Percentiles rank a stretch among this genome's conserved stretches.
Evolutionary conservation across 2,113 vertebrate species (phyloP).

Genomic region (Heptranchias perlo): DNA sequence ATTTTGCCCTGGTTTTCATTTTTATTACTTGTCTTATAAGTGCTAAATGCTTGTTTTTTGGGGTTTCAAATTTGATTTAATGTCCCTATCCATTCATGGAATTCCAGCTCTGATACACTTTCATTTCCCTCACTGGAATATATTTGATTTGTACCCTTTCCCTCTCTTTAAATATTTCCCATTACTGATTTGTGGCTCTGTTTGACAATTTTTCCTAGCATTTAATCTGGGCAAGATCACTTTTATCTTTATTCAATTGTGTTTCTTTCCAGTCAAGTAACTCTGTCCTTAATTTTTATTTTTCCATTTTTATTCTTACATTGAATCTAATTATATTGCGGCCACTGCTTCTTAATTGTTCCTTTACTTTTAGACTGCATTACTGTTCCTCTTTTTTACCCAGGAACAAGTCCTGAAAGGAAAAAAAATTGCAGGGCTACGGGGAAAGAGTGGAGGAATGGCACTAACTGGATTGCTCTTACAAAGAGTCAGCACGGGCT

Average conservation of each 20-base stretch:
- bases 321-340: background rate
- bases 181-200: background rate
- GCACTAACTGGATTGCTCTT: no score
- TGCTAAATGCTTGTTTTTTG: background rate
- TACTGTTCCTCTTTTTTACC: background rate
- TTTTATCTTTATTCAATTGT: background rate
- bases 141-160: background rate
- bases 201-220: background rate
- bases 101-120: background rate
- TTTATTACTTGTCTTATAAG: background rate
- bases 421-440: no score
- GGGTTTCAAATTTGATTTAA: background rate
- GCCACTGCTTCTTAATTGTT: background rate
- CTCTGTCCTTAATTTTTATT: background rate
- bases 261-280: background rate
- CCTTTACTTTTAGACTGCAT: background rate
- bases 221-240: background rate
- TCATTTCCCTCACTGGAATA: background rate
- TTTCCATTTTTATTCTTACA: background rate
- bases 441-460: no score
- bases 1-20: background rate
- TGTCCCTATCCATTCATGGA: background rate
- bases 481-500: no score
- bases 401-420: background rate
- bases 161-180: background rate